Evolutionary conservation across 2,113 vertebrate genomes (phyloP).

Genomic region (Onychostruthus taczanowskii): DNA sequence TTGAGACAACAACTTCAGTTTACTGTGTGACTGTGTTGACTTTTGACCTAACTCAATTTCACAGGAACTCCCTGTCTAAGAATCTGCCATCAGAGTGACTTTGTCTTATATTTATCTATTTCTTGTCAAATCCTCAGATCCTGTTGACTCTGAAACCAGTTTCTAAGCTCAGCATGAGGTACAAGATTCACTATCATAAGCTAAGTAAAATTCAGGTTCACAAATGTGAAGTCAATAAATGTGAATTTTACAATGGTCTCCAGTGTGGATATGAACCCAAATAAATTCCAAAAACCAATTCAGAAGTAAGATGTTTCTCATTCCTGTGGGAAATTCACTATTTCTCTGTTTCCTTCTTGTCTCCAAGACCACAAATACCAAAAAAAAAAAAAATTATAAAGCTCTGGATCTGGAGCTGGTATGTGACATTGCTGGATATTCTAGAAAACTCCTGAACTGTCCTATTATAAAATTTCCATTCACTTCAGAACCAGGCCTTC

Average conservation of each 20-base stretch:
- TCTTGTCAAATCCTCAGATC: neutral
- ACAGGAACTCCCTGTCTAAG: neutral
- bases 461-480: neutral
- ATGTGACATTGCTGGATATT: neutral
- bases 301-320: neutral
- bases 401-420: neutral
- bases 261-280: neutral
- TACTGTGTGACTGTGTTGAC: neutral
- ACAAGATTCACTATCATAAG: neutral
- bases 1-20: neutral
- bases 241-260: neutral
- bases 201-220: neutral
- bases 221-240: neutral
- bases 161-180: neutral
- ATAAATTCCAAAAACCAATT: neutral
- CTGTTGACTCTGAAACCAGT: neutral
- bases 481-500: neutral
- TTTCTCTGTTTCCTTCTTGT: neutral
- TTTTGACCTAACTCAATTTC: neutral
- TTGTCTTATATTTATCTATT: neutral
- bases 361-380: neutral
- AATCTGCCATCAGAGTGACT: neutral
- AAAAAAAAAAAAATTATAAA: neutral
- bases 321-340: neutral
- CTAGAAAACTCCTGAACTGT: neutral